Conservation (phyloP, 2,113 vertebrate species). For the Ibidorhyncha struthersii region DNA sequence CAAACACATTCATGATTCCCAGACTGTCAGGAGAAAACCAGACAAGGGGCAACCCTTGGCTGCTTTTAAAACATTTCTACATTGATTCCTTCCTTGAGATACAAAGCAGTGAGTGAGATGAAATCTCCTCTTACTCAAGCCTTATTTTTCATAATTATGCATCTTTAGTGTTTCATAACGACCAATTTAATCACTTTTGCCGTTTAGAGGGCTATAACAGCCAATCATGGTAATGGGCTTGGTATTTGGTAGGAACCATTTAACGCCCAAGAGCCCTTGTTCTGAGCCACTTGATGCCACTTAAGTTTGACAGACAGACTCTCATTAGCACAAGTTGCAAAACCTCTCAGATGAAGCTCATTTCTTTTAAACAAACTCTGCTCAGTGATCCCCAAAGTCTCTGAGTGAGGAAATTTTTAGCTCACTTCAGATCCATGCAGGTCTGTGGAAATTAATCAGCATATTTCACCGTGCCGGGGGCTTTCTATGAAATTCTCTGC, state of each 20-base stretch:
- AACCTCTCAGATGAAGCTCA: constrained; percentile 73
- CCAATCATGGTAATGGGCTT: constrained; percentile 82
- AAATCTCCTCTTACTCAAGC: constrained; percentile 72
- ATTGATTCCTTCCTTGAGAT: constrained; percentile 70
- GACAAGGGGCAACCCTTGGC: constrained; percentile 8
- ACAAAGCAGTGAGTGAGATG: constrained; percentile 69
- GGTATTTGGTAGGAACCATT: constrained; percentile 83
- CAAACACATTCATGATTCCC: background rate
- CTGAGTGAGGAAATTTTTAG: constrained; percentile 41
- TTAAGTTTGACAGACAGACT: constrained; percentile 82
- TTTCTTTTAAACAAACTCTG: constrained; percentile 78
- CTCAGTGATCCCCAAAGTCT: constrained; percentile 67
- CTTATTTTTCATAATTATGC: constrained; percentile 83
- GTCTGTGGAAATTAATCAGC: constrained; percentile 38
- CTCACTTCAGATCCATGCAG: constrained; percentile 12
- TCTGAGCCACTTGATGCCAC: constrained; percentile 79
- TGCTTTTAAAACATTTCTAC: constrained; percentile 65
- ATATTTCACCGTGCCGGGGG: background rate
- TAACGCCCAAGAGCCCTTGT: constrained; percentile 80
- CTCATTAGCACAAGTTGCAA: constrained; percentile 77
- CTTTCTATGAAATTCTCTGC: background rate
- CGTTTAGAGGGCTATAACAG: constrained; percentile 79
- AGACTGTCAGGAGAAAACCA: constrained; percentile 18
- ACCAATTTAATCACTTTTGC: constrained; percentile 83
- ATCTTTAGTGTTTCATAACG: constrained; percentile 78